Base-by-base conservation (phyloP, 2,888 invertebrate genomes). In the Idaea aversata region DNA sequence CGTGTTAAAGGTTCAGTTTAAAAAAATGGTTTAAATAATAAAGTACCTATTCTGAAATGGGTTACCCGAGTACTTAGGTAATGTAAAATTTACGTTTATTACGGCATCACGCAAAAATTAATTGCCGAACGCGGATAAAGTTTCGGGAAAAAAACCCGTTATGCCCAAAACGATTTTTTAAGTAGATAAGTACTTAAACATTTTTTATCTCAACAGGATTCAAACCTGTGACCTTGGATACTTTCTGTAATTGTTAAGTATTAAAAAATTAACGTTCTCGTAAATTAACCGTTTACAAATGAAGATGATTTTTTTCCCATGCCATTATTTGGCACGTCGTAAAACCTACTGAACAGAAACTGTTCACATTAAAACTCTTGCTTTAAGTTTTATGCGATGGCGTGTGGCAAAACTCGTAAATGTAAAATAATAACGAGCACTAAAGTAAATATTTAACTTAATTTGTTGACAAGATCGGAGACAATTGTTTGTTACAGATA, bases 401-500 rank as follows among this genome's bases (percentile, higher is more conserved):
- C 79, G 81, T 79, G 80, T 77, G 77, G 76, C 74, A 71, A 68
- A 71, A 79, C 77, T 79, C 81, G 74, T 84, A 82, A 83, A 82
- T 72, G 73, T 83, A 82, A 47, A 47, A 84, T 81, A 82, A 81
- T 82, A 80, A 84, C 76, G 82, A 81, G 76, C 82, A 77, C 76
- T 82, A 77, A 83, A 78, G 77, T 66, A 69, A 76, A 69, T 72
- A 74, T 77, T 81, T 81, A 77, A 77, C 75, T 72, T 74, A 77
- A 76, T 75, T 74, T 69, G 76, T 76, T 73, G 75, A 77, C 78
- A 77, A 77, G 77, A 73, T 69, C 47, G 69, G 70, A 61, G 71
- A 75, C 77, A 78, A 76, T 77, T 72, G 65, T 66, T 73, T 72
- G 69, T 63, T 25, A 25, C 70, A 67, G 65, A 72, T 71, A 70